phyloP scores from a whole-genome alignment of 1,140 invertebrate species.

The Aphis craccivora region DNA sequence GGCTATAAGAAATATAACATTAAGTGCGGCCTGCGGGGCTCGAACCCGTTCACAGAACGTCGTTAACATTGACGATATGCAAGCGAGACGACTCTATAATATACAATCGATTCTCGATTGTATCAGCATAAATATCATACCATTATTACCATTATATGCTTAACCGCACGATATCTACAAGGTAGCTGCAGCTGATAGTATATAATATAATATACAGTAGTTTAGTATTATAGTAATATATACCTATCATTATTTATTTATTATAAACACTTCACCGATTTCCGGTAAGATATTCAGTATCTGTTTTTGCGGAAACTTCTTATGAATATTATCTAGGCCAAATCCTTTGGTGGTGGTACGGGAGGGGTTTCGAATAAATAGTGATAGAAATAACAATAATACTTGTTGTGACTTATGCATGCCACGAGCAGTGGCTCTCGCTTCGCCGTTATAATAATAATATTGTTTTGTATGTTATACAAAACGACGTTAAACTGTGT shows the following conservation, averaged over 20 bases:
- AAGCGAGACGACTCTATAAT: background rate
- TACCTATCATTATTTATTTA: slow-evolving; percentile 10
- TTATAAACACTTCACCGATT: background rate
- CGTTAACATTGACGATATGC: slow-evolving; percentile 43
- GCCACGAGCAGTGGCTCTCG: background rate
- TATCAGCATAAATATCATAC: slow-evolving; percentile 2
- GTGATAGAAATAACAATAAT: background rate
- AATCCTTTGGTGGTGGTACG: background rate
- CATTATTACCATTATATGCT: background rate
- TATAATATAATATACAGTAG: too few relatives aligned
- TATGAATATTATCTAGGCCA: slow-evolving; percentile 32
- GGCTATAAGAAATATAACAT: background rate
- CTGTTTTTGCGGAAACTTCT: background rate
- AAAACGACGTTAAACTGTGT: background rate
- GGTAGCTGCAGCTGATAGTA: background rate
- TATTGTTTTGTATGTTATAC: background rate
- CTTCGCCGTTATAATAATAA: background rate
- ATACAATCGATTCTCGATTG: background rate
- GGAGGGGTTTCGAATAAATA: background rate
- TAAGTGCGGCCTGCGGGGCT: background rate
- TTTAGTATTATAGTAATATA: background rate
- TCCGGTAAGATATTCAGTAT: slow-evolving; percentile 25
- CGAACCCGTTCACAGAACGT: slow-evolving; percentile 34
- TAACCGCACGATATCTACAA: slow-evolving; percentile 3
- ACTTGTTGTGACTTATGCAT: background rate